Evolutionary conservation across 1,140 invertebrate genomes (phyloP), one percentile per base, ranked within the genome.

Genomic region (Tetramorium alpestre): DNA sequence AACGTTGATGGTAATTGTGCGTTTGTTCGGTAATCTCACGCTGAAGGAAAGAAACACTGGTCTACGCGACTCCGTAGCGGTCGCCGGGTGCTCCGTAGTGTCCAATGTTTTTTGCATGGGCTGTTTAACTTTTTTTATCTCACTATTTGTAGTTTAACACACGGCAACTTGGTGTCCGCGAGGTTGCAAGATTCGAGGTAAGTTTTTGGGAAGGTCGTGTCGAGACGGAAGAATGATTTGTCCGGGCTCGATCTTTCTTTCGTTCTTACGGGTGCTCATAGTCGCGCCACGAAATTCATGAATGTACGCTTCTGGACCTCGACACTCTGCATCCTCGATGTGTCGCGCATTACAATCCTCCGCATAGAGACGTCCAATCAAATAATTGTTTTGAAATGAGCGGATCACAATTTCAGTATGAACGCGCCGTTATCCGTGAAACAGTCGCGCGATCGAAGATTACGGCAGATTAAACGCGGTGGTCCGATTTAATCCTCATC

Each of bases 61-160:
- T 88, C 85, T 86, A 80, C 85, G 88, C 91, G 90, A 54, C 65
- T 90, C 88, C 54, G 78, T 16, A 54, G 72, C 76, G 87, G 77
- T 93, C 87, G 90, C 91, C 91, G 67, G 82, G 88, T 86, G 88
- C 86, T 92, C 85, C 87, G 89, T 93, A 93, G 91, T 91, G 84
- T 92, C 92, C 90, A 89, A 85, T 93, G 87, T 94, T 88, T 93
- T 76, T 91, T 94, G 94, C 93, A 94, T 94, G 93, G 90, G 88
- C 93, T 94, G 91, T 93, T 93, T 91, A 92, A 93, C 72, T 94
- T 91, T 92, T 90, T 92, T 92, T 93, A 77, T 93, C 92, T 93
- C 92, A 91, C 87, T 93, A 92, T 93, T 93, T 94, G 90, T 94
- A 93, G 93, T 94, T 92, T 88, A 93, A 93, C 92, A 91, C 86